Conservation (phyloP, 2,888 invertebrate genomes). For the Cryptocephalus moraei region DNA sequence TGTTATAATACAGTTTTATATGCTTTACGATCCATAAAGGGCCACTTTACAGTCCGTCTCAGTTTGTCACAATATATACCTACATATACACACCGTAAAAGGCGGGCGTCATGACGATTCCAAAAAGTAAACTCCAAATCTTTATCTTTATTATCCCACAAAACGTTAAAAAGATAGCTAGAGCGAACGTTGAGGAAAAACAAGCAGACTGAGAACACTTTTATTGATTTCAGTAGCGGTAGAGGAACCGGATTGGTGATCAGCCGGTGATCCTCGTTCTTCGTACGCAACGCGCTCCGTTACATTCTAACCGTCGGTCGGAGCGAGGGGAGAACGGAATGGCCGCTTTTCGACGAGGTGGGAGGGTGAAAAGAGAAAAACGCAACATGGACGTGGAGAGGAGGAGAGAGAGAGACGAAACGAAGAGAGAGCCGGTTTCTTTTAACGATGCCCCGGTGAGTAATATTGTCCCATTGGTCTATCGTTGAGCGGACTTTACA, state of each 20-base stretch:
- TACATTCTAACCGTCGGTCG: constrained; percentile 24
- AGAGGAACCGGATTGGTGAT: constrained; percentile 46
- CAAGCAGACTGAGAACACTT: constrained; percentile 38
- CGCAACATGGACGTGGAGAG: constrained; percentile 17
- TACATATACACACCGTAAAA: too few relatives aligned
- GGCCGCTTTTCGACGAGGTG: constrained; percentile 24
- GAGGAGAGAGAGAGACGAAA: too few relatives aligned
- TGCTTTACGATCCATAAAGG: too few relatives aligned
- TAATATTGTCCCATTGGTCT: constrained; percentile 13
- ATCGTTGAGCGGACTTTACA: constrained; percentile 11
- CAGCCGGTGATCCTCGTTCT: constrained; percentile 25
- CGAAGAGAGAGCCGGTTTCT: constrained; percentile 17
- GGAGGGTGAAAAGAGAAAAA: constrained; percentile 19
- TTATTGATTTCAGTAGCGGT: constrained; percentile 61
- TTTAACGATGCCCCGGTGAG: constrained; percentile 15
- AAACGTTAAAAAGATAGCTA: constrained; percentile 13
- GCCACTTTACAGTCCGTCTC: constrained; percentile 17
- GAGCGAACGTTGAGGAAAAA: constrained; percentile 18
- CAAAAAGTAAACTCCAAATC: constrained; percentile 23
- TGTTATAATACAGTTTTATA: constrained; percentile 3
- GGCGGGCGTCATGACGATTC: constrained; percentile 16
- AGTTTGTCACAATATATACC: constrained; percentile 20
- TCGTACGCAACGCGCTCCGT: too few relatives aligned
- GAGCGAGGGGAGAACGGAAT: constrained; percentile 29
- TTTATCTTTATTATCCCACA: constrained; percentile 27